A percentile compares a stretch with the other conserved stretches of the same genome.
phyloP scores from a whole-genome alignment of 2,888 invertebrate genomes.

The Drosophila mulleri region DNA sequence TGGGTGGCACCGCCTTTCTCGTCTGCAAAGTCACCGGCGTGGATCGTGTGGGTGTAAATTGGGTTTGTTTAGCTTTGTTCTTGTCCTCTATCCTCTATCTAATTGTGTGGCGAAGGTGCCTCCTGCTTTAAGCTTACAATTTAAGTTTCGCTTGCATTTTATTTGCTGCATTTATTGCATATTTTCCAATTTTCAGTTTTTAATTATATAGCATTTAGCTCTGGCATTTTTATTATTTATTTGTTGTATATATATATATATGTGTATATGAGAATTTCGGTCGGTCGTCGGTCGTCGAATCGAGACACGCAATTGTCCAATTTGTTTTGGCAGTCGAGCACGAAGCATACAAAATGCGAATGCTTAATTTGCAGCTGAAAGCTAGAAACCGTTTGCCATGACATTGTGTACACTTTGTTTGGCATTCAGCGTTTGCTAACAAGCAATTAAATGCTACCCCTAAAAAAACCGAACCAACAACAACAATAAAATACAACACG shows the following conservation, averaged over 20 bases:
- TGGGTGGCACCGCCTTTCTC: constrained; percentile 85
- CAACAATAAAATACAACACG: constrained; percentile 56
- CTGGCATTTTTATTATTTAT: not conserved
- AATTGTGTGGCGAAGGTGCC: constrained; percentile 49
- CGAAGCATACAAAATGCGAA: constrained; percentile 56
- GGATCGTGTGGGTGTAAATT: constrained; percentile 86
- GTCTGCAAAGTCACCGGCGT: constrained; percentile 86
- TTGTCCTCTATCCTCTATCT: constrained; percentile 63
- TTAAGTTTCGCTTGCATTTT: constrained; percentile 33
- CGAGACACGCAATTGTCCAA: constrained; percentile 70
- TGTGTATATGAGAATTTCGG: constrained; percentile 11
- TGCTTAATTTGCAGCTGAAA: constrained; percentile 74
- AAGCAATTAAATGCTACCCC: constrained; percentile 66
- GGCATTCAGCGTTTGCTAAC: constrained; percentile 64
- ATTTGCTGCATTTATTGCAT: constrained; percentile 23
- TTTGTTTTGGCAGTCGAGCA: constrained; percentile 67
- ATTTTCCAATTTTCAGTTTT: constrained; percentile 33
- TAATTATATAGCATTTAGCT: constrained; percentile 44
- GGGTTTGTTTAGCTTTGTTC: constrained; percentile 83
- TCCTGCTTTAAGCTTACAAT: constrained; percentile 14
- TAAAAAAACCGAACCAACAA: not conserved
- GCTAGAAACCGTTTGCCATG: constrained; percentile 65
- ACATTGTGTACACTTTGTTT: constrained; percentile 69
- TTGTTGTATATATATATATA: not conserved
- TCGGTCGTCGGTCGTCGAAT: constrained; percentile 36